Conservation (phyloP, 2,888 invertebrate genomes). For the Caenorhabditis drosophilae region DNA sequence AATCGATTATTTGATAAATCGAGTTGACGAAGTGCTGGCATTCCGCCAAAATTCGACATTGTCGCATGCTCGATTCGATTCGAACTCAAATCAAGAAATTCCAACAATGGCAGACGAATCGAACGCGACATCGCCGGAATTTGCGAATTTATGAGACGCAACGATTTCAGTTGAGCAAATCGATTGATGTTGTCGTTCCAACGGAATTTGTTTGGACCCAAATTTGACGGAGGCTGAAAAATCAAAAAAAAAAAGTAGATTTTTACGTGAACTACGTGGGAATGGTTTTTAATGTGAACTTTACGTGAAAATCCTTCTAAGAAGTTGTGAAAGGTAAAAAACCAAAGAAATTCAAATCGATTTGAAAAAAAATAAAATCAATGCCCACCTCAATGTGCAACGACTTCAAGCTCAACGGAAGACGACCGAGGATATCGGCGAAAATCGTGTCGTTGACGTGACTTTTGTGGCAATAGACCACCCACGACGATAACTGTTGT, state of each 20-base stretch:
- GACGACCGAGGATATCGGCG: slow-evolving; percentile 50
- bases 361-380: no score
- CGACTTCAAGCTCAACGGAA: slow-evolving; percentile 58
- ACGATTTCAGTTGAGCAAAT: slow-evolving; percentile 59
- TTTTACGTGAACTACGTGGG: no score
- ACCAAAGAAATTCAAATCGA: no score
- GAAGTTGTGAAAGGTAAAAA: no score
- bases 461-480: slow-evolving; percentile 57
- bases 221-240: slow-evolving; percentile 40
- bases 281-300: no score
- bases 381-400: slow-evolving; percentile 63
- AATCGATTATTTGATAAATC: slow-evolving; percentile 74
- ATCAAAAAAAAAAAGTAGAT: no score
- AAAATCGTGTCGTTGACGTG: slow-evolving; percentile 60
- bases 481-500: slow-evolving; percentile 38
- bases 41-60: slow-evolving; percentile 61
- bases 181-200: slow-evolving; percentile 66
- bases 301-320: no score
- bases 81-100: slow-evolving; percentile 52
- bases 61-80: slow-evolving; percentile 59
- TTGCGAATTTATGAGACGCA: slow-evolving; percentile 59
- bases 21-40: slow-evolving; percentile 73
- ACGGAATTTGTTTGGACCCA: slow-evolving; percentile 40
- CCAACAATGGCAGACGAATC: slow-evolving; percentile 60
- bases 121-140: slow-evolving; percentile 60